Percentiles rank a stretch among this genome's conserved stretches.
These are phyloP conservation scores for Antigone vipio DNA, from an alignment of 2,113 vertebrate species.

Conservation along the genomic window DNA sequence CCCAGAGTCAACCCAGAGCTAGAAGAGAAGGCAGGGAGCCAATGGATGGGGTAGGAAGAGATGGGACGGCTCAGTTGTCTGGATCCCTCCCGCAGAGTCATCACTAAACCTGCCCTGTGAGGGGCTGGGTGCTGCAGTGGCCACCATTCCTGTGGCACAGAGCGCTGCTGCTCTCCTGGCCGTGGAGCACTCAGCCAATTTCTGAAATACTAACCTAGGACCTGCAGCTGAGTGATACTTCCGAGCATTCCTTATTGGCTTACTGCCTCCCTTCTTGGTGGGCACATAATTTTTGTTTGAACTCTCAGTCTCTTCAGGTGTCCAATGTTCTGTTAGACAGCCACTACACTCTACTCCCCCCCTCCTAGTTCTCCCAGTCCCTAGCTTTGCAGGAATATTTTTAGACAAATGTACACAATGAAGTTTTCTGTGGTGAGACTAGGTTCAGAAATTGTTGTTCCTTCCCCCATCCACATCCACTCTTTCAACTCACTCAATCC, in stretches of 20 bases:
- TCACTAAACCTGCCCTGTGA: no score
- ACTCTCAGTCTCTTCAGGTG: neutral
- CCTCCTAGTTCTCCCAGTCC: neutral
- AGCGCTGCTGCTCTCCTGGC: neutral
- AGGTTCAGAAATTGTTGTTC: neutral
- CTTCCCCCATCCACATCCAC: neutral
- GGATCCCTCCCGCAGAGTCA: neutral
- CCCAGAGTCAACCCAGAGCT: neutral
- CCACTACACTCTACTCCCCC: neutral
- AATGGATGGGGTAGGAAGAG: neutral
- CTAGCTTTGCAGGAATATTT: neutral
- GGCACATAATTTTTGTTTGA: neutral
- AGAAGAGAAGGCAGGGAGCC: neutral
- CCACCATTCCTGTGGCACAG: neutral
- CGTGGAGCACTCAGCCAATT: accelerated
- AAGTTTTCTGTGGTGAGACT: neutral
- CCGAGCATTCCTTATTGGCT: neutral
- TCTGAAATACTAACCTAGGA: neutral
- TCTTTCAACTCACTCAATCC: neutral
- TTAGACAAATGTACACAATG: neutral
- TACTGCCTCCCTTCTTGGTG: neutral
- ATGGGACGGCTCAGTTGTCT: neutral
- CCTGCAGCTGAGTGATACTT: neutral
- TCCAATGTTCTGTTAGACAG: neutral
- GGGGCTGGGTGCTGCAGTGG: neutral